Base-by-base conservation (phyloP, 1,140 invertebrate genomes). In the Papilio xuthus region DNA sequence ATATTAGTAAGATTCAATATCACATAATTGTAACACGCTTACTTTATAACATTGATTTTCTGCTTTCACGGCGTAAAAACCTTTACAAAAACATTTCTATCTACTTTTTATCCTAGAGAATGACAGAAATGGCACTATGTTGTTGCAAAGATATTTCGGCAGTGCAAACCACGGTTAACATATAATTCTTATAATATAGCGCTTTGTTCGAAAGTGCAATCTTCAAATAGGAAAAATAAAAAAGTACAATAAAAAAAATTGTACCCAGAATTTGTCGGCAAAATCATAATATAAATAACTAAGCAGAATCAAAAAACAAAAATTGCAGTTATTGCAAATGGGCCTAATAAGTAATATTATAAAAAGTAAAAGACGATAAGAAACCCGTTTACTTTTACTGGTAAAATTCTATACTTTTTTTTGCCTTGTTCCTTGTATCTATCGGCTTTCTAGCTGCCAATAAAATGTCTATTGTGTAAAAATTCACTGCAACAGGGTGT, bases 401-500 rank as follows among this genome's bases (percentile, higher is more conserved):
- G 26, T 28, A 67, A 26, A 18, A 28, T 67, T 32, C 3, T 28
- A 28, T 67, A 7, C 23, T 67, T 67, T 67, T 67, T 67, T 28
- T 67, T 28, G 12, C 60, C 32, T 67, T 67, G 23, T 67, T 67
- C 60, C 26, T 67, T 0, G 60, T 28, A 67, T 2, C 23, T 26
- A 67, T 67, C 3, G 26, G 26, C 60, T 67, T 67, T 28, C 60
- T 67, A 67, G 60, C 60, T 67, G 60, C 26, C 26, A 67, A 67
- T 67, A 67, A 67, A 67, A 67, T 15, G 13, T 28, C 23, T 28
- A 28, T 67, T 67, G 60, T 67, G 26, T 67, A 67, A 67, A 67
- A 67, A 67, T 67, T 67, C 60, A 67, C 26, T 67, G 60, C 26
- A 67, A 67, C 26, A 67, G 12, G 60, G 60, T 20, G 23, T 32